Evolutionary conservation across 2,888 invertebrate species (phyloP).

Genomic region (Thecophora atra): DNA sequence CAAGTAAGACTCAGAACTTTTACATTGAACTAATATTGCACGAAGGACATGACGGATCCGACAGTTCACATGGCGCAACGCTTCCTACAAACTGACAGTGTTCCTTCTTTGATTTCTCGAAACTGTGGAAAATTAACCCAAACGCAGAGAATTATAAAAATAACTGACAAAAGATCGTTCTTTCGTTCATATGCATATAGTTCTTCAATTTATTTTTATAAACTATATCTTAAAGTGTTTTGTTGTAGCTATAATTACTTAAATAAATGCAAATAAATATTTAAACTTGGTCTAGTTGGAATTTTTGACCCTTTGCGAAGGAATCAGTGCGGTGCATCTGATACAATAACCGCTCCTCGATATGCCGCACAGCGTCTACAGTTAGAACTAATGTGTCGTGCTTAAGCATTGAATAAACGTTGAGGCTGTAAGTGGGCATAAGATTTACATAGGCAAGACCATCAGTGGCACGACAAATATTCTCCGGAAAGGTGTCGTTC

Average conservation of each 20-base stretch:
- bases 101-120: too few species aligned
- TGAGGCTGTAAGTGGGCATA: slow-evolving; percentile 95
- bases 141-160: too few species aligned
- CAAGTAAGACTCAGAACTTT: neutral
- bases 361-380: slow-evolving; percentile 80
- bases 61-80: too few species aligned
- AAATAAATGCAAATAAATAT: slow-evolving; percentile 11
- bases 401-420: slow-evolving; percentile 97
- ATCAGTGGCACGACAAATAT: slow-evolving; percentile 85
- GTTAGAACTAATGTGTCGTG: slow-evolving; percentile 93
- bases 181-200: too few species aligned
- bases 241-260: neutral
- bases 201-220: too few species aligned
- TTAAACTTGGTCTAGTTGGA: slow-evolving; percentile 71
- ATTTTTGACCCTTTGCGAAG: slow-evolving; percentile 66
- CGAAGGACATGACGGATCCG: too few species aligned
- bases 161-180: too few species aligned
- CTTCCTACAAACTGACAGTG: too few species aligned
- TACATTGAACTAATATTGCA: too few species aligned
- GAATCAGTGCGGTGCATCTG: slow-evolving; percentile 74
- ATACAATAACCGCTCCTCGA: slow-evolving; percentile 81
- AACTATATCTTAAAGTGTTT: too few species aligned
- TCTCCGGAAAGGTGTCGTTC: slow-evolving; percentile 85
- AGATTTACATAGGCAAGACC: slow-evolving; percentile 84
- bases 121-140: too few species aligned